Percentiles rank a stretch among this genome's conserved stretches.
Conservation (phyloP, 2,113 vertebrate genomes). For the Pangasianodon gigas region DNA sequence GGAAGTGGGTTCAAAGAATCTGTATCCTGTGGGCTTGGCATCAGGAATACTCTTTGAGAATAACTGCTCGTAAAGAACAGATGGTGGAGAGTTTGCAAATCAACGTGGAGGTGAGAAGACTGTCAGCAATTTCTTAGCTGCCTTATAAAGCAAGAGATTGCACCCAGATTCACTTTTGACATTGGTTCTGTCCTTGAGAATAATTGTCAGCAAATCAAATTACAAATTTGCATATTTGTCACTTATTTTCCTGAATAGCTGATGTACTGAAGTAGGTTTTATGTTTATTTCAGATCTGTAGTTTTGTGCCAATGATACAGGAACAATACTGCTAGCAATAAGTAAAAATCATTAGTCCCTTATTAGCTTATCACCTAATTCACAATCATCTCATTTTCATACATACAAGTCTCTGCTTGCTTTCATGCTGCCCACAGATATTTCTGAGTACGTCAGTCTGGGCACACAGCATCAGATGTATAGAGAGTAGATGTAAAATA, state of each 20-base stretch:
- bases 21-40: conserved; percentile 4
- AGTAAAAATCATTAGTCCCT: not conserved
- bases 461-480: not conserved
- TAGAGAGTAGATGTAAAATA: not conserved
- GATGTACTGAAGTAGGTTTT: not conserved
- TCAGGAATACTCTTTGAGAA: not conserved
- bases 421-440: not conserved
- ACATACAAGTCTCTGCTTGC: not conserved
- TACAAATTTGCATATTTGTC: not conserved
- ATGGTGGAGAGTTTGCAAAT: conserved; percentile 16
- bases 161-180: not conserved
- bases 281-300: not conserved
- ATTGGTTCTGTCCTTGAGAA: not conserved
- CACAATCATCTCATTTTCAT: conserved; percentile 10
- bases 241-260: not conserved
- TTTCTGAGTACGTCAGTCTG: conserved; percentile 7
- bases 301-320: not conserved
- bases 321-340: not conserved
- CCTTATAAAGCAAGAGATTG: not conserved
- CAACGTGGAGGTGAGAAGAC: conserved; percentile 26
- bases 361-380: not conserved
- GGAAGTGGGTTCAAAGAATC: conserved; percentile 27
- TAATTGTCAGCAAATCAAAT: not conserved
- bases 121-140: conserved; percentile 23
- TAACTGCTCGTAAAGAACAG: conserved; percentile 25